These are phyloP conservation scores for Tenebrosternarchus preto DNA, from an alignment of 2,113 vertebrate genomes.

Conservation along the genomic window DNA sequence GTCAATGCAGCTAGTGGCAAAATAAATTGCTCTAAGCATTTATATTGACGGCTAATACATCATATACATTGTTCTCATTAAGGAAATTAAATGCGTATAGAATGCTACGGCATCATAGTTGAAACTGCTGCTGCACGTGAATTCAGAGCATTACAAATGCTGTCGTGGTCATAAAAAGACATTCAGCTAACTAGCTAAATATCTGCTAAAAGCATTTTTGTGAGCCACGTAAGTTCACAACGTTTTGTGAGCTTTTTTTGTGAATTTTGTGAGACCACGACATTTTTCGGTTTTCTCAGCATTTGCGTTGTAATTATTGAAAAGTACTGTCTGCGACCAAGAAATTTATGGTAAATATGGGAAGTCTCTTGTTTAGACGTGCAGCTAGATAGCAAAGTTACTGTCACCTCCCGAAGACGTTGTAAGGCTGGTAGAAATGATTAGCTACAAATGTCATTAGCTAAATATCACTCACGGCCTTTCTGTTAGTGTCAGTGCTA, in stretches of 20 bases:
- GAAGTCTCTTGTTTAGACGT: background rate
- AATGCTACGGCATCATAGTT: background rate
- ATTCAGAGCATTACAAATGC: conserved; percentile 25
- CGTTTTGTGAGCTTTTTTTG: no score
- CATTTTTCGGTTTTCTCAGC: no score
- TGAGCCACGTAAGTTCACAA: no score
- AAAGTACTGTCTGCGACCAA: background rate
- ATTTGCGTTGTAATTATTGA: background rate
- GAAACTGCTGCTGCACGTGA: background rate
- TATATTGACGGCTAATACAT: background rate
- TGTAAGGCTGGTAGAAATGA: background rate
- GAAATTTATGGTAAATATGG: background rate
- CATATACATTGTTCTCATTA: background rate
- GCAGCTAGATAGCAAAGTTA: background rate
- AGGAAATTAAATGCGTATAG: background rate
- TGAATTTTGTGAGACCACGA: no score
- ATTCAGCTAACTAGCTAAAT: background rate
- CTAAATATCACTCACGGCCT: conserved; percentile 22
- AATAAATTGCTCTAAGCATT: background rate
- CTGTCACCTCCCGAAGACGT: background rate
- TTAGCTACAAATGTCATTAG: conserved; percentile 2
- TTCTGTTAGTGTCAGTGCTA: conserved; percentile 20
- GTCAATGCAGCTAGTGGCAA: background rate
- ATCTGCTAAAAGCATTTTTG: background rate
- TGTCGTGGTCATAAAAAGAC: conserved; percentile 30